Conservation (phyloP, 30 jellyfish, hydroid and myxozoan species). For the Turritopsis rubra region DNA sequence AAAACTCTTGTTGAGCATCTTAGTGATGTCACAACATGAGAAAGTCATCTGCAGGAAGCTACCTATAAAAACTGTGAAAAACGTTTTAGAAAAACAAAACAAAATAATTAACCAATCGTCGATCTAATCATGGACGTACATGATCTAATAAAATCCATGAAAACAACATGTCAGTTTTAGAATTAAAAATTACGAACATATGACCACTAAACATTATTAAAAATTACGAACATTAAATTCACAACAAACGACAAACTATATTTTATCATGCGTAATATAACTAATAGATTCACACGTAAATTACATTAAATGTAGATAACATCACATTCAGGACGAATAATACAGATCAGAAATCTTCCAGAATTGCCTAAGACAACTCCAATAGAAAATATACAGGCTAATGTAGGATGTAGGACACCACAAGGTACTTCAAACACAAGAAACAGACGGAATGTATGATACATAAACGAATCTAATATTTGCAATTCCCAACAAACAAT, state of each 20-base stretch:
- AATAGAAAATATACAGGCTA: too few relatives aligned
- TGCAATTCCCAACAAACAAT: background rate
- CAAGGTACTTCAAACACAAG: background rate
- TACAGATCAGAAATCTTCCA: background rate
- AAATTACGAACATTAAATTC: background rate
- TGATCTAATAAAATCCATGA: background rate
- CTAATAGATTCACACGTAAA: background rate
- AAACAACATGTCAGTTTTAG: background rate
- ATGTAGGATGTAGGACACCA: background rate
- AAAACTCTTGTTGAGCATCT: too few relatives aligned
- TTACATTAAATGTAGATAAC: background rate
- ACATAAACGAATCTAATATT: background rate
- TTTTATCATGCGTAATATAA: too few relatives aligned
- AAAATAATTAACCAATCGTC: background rate
- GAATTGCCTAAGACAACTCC: background rate
- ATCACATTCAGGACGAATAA: background rate
- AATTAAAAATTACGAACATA: too few relatives aligned
- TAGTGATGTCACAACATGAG: background rate
- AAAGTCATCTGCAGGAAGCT: background rate
- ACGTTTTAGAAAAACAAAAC: background rate
- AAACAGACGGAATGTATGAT: background rate
- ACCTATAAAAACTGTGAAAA: background rate
- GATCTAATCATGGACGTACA: too few relatives aligned
- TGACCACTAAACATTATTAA: too few relatives aligned
- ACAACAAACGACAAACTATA: background rate